These are phyloP conservation scores for Oryzias melastigma DNA, from an alignment of 2,113 vertebrate species.

Conservation along the genomic window DNA sequence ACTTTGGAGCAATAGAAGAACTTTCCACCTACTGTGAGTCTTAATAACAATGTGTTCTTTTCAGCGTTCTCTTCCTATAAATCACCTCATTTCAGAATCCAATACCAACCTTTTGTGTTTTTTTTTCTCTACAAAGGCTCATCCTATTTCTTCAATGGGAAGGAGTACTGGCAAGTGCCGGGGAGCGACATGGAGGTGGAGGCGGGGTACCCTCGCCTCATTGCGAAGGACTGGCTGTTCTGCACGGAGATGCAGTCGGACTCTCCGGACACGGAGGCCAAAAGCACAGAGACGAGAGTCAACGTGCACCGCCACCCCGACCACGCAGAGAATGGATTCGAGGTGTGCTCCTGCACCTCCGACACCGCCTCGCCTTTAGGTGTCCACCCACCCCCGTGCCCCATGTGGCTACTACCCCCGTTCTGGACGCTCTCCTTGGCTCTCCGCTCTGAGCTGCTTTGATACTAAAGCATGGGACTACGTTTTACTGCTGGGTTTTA, in stretches of 20 bases:
- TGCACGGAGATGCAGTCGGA: constrained; percentile 85
- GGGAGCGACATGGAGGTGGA: constrained; percentile 86
- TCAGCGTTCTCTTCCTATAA: neutral
- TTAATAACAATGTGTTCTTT: constrained; percentile 12
- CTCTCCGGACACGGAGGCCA: constrained; percentile 68
- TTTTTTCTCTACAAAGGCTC: constrained; percentile 75
- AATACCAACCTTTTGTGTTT: neutral
- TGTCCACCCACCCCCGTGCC: constrained; percentile 25
- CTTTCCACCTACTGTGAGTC: neutral
- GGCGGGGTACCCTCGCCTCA: constrained; percentile 83
- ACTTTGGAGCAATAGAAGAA: constrained; percentile 7
- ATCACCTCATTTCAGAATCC: neutral
- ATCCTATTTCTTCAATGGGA: constrained; percentile 93
- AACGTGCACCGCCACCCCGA: constrained; percentile 77
- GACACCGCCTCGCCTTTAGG: constrained; percentile 44
- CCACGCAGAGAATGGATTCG: constrained; percentile 82
- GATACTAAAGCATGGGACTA: constrained; percentile 60
- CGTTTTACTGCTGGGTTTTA: constrained; percentile 1
- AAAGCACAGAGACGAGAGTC: constrained; percentile 66
- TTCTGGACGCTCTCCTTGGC: constrained; percentile 73
- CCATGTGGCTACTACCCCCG: constrained; percentile 39
- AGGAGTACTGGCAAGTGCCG: constrained; percentile 91
- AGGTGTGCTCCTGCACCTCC: constrained; percentile 92
- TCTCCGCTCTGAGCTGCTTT: constrained; percentile 60
- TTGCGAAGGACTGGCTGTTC: constrained; percentile 90